A percentile compares a stretch with the other conserved stretches of the same genome.
phyloP scores from a whole-genome alignment of 2,797 vertebrate genomes.

The Sparus aurata region DNA sequence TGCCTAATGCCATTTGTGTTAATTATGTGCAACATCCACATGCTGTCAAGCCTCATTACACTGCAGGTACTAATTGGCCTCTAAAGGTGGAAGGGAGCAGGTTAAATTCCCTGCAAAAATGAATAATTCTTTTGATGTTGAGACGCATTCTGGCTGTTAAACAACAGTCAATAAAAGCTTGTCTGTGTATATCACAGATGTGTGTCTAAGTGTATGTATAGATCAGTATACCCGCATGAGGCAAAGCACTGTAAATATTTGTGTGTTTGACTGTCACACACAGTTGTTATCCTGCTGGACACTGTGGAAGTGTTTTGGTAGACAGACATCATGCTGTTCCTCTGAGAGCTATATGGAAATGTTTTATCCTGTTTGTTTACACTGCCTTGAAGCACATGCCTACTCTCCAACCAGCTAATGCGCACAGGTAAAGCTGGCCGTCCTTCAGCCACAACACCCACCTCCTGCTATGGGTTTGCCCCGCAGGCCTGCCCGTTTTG shows the following conservation, averaged over 20 bases:
- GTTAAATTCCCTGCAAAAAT: conserved; percentile 78
- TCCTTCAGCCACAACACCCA: conserved; percentile 24
- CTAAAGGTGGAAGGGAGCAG: conserved; percentile 69
- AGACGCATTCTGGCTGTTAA: conserved; percentile 60
- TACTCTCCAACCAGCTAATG: conserved; percentile 34
- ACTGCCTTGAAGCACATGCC: conserved; percentile 59
- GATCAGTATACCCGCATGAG: conserved; percentile 34
- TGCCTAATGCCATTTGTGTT: conserved; percentile 85
- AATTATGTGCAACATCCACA: conserved; percentile 84
- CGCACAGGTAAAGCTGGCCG: conserved; percentile 52
- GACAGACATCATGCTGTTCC: conserved; percentile 48
- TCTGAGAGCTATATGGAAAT: conserved; percentile 62
- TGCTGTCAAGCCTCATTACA: conserved; percentile 84
- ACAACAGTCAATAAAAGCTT: conserved; percentile 66
- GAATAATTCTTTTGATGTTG: conserved; percentile 82
- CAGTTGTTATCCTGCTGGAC: conserved; percentile 43
- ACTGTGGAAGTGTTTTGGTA: conserved; percentile 33
- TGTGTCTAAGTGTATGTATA: conserved; percentile 19
- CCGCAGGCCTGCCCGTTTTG: conserved; percentile 52
- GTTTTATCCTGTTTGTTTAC: conserved; percentile 53
- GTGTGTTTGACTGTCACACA: conserved; percentile 50
- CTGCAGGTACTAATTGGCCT: conserved; percentile 83
- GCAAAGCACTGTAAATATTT: conserved; percentile 23
- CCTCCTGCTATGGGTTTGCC: conserved; percentile 58
- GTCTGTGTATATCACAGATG: conserved; percentile 32